These are phyloP conservation scores for Erethizon dorsatum DNA, from an alignment of 2,797 vertebrate genomes.

Conservation along the genomic window DNA sequence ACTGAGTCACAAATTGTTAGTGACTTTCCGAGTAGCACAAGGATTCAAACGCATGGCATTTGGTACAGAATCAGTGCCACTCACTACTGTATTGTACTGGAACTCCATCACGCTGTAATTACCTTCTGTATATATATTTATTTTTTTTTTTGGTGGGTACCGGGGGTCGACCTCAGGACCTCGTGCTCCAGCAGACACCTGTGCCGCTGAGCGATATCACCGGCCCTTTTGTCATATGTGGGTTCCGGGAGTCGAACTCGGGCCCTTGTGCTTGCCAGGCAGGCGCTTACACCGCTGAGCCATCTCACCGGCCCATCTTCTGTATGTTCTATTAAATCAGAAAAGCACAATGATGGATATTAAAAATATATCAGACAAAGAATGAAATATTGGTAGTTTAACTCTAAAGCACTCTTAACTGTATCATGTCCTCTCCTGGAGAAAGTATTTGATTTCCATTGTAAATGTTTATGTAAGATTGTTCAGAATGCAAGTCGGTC, in stretches of 20 bases:
- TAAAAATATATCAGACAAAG: background rate
- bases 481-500: background rate
- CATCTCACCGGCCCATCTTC: too few relatives aligned
- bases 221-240: too few relatives aligned
- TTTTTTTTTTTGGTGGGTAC: too few relatives aligned
- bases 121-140: background rate
- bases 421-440: background rate
- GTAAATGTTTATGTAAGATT: conserved; percentile 54
- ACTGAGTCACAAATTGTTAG: background rate
- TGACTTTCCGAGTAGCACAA: background rate
- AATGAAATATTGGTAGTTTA: background rate
- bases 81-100: background rate
- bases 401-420: background rate
- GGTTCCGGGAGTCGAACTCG: too few relatives aligned
- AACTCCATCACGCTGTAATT: background rate
- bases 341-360: background rate
- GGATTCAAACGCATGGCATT: background rate
- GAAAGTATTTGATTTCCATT: conserved; percentile 16
- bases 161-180: too few relatives aligned
- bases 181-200: too few relatives aligned
- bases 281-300: too few relatives aligned
- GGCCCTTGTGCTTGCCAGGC: too few relatives aligned
- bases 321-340: background rate
- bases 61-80: background rate
- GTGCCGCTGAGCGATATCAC: too few relatives aligned